Percentiles rank a stretch among this genome's conserved stretches.
phyloP scores from a whole-genome alignment of 2,113 vertebrate species.

The Calypte anna region DNA sequence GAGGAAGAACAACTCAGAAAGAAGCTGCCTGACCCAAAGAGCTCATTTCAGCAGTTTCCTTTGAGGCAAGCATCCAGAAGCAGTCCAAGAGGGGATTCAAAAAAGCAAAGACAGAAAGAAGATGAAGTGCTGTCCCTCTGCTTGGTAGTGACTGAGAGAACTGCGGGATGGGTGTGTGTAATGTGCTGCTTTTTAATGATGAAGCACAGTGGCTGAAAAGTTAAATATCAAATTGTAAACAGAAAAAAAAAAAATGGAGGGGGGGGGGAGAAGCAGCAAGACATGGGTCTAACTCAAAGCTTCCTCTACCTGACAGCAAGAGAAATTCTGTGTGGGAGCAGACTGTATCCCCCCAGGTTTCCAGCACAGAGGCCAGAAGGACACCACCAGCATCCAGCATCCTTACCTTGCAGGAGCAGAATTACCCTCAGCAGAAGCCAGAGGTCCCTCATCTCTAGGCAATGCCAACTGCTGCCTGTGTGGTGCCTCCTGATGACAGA shows the following conservation, averaged over 20 bases:
- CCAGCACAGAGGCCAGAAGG: fast-evolving
- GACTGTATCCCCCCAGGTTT: no score
- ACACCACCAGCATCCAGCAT: background rate
- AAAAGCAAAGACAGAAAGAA: background rate
- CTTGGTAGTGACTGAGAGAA: background rate
- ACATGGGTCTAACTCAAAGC: background rate
- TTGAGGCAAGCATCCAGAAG: background rate
- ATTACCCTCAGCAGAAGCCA: background rate
- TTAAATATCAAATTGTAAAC: background rate
- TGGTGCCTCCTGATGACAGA: fast-evolving
- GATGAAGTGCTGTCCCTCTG: background rate
- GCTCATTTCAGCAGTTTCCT: background rate
- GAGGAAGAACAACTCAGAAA: fast-evolving
- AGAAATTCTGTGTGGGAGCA: background rate
- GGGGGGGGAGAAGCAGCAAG: background rate
- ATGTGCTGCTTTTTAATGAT: no score
- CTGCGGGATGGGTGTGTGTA: background rate
- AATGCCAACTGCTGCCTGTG: fast-evolving
- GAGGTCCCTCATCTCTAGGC: background rate
- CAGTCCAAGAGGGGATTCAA: background rate
- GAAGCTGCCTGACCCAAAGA: background rate
- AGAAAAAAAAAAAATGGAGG: no score
- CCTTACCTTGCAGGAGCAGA: background rate
- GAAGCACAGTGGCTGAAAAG: background rate
- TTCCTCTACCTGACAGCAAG: background rate